These are phyloP conservation scores for Dioctria rufipes DNA, from an alignment of 2,888 invertebrate genomes.

Conservation along the genomic window DNA sequence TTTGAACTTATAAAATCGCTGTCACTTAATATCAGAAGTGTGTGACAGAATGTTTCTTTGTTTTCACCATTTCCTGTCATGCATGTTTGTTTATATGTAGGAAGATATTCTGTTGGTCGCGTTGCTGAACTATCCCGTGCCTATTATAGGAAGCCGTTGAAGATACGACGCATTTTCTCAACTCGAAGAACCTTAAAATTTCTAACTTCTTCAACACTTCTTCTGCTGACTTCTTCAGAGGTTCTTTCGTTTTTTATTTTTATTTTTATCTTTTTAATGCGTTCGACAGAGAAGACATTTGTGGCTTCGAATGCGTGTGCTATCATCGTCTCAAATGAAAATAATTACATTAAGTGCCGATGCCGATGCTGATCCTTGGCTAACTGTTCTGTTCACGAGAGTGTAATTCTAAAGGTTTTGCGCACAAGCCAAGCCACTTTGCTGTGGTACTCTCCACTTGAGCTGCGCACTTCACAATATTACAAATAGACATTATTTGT, in stretches of 20 bases:
- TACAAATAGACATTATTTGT: conserved; percentile 24
- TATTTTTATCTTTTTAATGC: background rate
- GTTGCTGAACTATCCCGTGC: too few species aligned
- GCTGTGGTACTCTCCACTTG: too few species aligned
- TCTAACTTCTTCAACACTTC: conserved; percentile 12
- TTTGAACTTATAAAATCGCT: background rate
- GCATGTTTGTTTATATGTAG: background rate
- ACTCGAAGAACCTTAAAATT: conserved; percentile 12
- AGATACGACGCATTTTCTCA: conserved; percentile 1
- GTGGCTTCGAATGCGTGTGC: conserved; percentile 34
- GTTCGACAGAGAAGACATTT: conserved; percentile 32
- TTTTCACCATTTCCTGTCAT: conserved; percentile 18
- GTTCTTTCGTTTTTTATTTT: conserved; percentile 15
- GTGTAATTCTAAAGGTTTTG: background rate
- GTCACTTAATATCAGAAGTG: conserved; percentile 46
- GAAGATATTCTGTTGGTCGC: too few species aligned
- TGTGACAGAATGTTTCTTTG: conserved; percentile 33
- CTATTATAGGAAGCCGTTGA: too few species aligned
- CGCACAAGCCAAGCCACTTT: background rate
- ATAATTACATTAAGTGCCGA: conserved; percentile 45
- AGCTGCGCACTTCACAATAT: background rate
- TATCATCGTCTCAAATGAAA: conserved; percentile 34
- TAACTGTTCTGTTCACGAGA: conserved; percentile 8
- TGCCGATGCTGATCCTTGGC: conserved; percentile 27
- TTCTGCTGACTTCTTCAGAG: conserved; percentile 11